Evolutionary conservation across 92 coral and sea anemone species (phyloP).

Genomic region (Palythoa caribaeorum): DNA sequence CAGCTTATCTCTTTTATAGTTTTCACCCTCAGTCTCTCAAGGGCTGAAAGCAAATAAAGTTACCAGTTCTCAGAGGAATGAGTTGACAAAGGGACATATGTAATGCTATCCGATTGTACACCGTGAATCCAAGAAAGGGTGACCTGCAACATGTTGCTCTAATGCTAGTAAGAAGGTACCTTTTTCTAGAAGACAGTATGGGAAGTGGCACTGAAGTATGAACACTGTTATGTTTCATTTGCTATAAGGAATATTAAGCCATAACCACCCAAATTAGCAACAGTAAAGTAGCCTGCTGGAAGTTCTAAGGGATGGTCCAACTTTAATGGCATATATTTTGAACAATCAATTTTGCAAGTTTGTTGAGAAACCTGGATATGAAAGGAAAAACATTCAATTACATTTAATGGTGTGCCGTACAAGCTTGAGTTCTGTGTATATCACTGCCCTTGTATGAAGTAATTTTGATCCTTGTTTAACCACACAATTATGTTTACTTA

Average conservation of each 20-base stretch:
- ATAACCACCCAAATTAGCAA: not conserved
- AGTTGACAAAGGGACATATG: not conserved
- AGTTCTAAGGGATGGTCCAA: not conserved
- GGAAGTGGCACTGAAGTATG: conserved; percentile 4
- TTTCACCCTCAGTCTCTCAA: no score
- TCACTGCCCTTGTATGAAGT: no score
- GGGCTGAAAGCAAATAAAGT: no score
- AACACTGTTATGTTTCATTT: not conserved
- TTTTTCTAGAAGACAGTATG: not conserved
- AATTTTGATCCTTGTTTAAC: no score
- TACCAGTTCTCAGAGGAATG: not conserved
- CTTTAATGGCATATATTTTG: not conserved
- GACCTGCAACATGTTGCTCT: conserved; percentile 15
- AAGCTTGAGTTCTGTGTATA: no score
- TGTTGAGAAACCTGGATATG: not conserved
- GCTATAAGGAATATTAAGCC: not conserved
- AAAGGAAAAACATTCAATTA: not conserved
- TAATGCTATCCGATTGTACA: conserved; percentile 5
- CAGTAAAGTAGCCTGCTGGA: not conserved
- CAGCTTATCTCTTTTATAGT: no score
- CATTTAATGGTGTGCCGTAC: no score
- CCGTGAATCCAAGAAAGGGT: conserved; percentile 20
- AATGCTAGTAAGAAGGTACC: not conserved
- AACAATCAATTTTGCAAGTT: not conserved
- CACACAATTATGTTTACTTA: not conserved